Percentiles rank a stretch among this genome's conserved stretches.
Evolutionary conservation across 2,797 vertebrate species (phyloP).

Genomic region (Lutjanus campechanus): DNA sequence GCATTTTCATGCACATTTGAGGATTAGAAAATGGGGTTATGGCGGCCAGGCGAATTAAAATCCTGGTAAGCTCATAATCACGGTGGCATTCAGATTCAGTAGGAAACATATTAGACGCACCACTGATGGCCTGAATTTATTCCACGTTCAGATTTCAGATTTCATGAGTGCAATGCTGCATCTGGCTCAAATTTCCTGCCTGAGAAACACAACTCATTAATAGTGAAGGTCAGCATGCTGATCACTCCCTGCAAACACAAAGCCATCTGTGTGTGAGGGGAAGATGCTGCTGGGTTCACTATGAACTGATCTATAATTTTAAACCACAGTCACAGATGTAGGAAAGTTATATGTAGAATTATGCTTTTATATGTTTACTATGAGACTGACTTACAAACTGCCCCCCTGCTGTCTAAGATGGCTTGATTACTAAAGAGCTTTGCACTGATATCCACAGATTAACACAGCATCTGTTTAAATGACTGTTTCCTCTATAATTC

Average conservation of each 20-base stretch:
- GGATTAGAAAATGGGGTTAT: constrained; percentile 65
- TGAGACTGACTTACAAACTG: constrained; percentile 34
- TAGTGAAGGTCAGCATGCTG: constrained; percentile 66
- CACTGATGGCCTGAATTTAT: constrained; percentile 39
- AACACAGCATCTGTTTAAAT: constrained; percentile 59
- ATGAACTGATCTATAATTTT: not conserved
- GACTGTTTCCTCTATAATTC: constrained; percentile 29
- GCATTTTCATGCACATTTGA: constrained; percentile 46
- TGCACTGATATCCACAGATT: constrained; percentile 54
- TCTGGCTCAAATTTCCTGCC: constrained; percentile 55
- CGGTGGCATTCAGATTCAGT: constrained; percentile 64
- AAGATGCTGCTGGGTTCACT: constrained; percentile 26
- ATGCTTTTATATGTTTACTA: constrained; percentile 5
- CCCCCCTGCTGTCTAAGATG: constrained; percentile 50
- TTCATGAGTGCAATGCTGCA: constrained; percentile 30
- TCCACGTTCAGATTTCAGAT: constrained; percentile 31
- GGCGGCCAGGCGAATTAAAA: constrained; percentile 65
- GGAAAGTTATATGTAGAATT: not conserved
- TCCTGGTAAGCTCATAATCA: constrained; percentile 75
- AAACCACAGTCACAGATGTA: constrained; percentile 7
- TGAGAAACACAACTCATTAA: constrained; percentile 55
- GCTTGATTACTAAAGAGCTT: constrained; percentile 57
- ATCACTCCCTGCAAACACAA: constrained; percentile 43
- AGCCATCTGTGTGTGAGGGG: constrained; percentile 32
- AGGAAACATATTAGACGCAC: constrained; percentile 21